phyloP scores from a whole-genome alignment of 1,140 invertebrate species.

The Hycleus cichorii region DNA sequence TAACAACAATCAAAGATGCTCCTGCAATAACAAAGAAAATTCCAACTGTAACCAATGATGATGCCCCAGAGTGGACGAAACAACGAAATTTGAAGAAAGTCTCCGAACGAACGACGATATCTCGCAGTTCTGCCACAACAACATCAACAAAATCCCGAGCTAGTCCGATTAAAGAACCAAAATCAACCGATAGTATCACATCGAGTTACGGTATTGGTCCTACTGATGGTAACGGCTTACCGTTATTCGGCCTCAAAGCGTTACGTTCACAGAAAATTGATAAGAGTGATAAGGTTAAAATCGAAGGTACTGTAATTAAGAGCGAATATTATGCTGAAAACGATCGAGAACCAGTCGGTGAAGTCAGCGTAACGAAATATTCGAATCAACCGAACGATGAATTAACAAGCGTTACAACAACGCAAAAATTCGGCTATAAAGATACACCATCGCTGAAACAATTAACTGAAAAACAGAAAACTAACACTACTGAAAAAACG shows the following conservation, averaged over 20 bases:
- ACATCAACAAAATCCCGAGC: constrained; percentile 13
- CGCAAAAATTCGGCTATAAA: constrained; percentile 45
- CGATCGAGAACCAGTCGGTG: constrained; percentile 55
- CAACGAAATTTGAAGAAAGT: constrained; percentile 34
- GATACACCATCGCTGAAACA: constrained; percentile 30
- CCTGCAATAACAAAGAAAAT: constrained; percentile 29
- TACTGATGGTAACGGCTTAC: constrained; percentile 67
- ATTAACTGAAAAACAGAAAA: constrained; percentile 22
- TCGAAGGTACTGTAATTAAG: constrained; percentile 54
- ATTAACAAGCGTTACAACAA: constrained; percentile 35
- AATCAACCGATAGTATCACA: constrained; percentile 56
- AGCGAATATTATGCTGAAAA: constrained; percentile 59
- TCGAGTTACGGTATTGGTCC: constrained; percentile 76
- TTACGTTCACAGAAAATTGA: constrained; percentile 55
- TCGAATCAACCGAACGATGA: constrained; percentile 52
- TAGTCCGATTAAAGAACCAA: constrained; percentile 31
- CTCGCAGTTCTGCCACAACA: constrained; percentile 18
- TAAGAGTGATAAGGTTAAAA: constrained; percentile 45
- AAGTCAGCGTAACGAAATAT: constrained; percentile 58
- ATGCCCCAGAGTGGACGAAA: constrained; percentile 36
- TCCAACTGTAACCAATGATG: constrained; percentile 21
- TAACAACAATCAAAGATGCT: no score
- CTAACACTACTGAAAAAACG: constrained; percentile 23
- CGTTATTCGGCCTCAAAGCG: constrained; percentile 66
- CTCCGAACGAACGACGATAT: constrained; percentile 18